Conservation (phyloP, 2,888 invertebrate species). For the Melanostoma scalare region DNA sequence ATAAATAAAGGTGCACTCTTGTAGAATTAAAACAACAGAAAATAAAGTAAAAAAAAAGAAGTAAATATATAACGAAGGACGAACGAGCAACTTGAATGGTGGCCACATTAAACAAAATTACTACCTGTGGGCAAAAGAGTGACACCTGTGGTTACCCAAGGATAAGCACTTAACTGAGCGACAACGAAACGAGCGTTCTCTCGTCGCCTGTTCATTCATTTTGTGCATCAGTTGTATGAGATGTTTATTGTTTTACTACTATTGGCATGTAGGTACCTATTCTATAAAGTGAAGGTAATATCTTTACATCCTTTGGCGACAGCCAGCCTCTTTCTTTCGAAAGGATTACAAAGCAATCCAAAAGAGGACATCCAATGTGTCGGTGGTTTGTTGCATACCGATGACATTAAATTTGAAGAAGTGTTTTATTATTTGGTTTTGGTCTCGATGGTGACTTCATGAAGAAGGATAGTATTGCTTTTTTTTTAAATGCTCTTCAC, state of each 20-base stretch:
- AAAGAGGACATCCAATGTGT: too few relatives aligned
- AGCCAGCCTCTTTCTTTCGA: too few relatives aligned
- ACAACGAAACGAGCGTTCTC: background rate
- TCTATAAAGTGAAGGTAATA: conserved; percentile 23
- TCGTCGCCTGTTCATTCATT: conserved; percentile 28
- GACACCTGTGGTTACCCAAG: conserved; percentile 70
- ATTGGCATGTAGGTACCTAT: conserved; percentile 4
- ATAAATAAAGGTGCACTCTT: conserved; percentile 64
- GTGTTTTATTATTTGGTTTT: too few relatives aligned
- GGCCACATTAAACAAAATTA: conserved; percentile 57
- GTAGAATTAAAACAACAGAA: conserved; percentile 23
- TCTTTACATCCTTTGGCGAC: conserved; percentile 1
- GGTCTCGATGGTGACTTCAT: too few relatives aligned
- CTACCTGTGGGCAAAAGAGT: conserved; percentile 63
- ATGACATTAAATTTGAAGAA: too few relatives aligned
- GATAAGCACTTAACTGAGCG: conserved; percentile 41
- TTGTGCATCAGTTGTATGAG: conserved; percentile 28
- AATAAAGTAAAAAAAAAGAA: conserved; percentile 5
- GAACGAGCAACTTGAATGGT: conserved; percentile 10
- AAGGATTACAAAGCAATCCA: too few relatives aligned
- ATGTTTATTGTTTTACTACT: conserved; percentile 21
- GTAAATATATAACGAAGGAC: conserved; percentile 13
- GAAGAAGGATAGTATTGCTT: too few relatives aligned
- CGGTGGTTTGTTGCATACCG: too few relatives aligned
- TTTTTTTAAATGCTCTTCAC: too few relatives aligned